phyloP scores from a whole-genome alignment of 2,797 vertebrate genomes.

The Eulemur albifrons region DNA sequence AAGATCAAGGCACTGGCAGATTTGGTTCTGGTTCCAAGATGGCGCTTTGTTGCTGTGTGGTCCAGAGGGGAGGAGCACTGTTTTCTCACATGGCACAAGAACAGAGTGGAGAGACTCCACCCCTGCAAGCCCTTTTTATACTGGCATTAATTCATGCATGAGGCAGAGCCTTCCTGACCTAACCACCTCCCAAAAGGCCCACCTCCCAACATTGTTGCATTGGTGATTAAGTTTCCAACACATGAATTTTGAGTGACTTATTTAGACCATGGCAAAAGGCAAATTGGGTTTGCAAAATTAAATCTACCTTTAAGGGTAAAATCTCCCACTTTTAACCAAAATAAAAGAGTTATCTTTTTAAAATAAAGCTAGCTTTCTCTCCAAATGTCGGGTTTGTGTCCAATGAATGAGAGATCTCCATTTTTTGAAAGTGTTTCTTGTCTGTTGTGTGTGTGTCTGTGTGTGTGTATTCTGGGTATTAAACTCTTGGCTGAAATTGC shows the following conservation, averaged over 20 bases:
- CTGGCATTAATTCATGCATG: not conserved
- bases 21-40: not conserved
- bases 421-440: not conserved
- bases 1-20: not conserved
- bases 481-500: not conserved
- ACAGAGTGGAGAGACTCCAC: not conserved
- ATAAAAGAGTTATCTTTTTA: not conserved
- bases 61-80: fast-evolving
- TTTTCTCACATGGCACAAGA: not conserved
- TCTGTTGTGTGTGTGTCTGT: not conserved
- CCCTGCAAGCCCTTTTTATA: not conserved
- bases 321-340: not conserved
- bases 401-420: too few species aligned
- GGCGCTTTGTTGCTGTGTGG: not conserved
- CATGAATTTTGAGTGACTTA: not conserved
- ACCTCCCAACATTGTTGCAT: not conserved
- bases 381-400: not conserved
- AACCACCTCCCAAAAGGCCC: not conserved
- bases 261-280: not conserved
- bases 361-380: not conserved
- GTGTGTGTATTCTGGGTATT: not conserved
- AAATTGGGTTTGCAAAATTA: not conserved
- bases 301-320: not conserved
- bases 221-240: not conserved
- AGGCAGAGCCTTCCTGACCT: too few species aligned